Base-by-base conservation (phyloP, 2,113 vertebrate genomes). In the Leucoraja erinaceus region DNA sequence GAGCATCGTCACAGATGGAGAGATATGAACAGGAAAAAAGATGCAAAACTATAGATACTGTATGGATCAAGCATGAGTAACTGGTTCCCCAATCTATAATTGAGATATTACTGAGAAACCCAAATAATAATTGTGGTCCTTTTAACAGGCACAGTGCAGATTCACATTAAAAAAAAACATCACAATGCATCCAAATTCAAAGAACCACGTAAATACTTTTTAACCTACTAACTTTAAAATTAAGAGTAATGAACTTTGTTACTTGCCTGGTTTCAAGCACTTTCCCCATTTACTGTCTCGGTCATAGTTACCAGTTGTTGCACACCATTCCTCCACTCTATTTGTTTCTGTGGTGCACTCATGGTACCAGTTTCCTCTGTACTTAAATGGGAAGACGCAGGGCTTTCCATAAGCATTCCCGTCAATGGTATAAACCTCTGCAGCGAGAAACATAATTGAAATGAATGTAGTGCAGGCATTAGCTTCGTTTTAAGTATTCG, bases 381-480 rank as follows among this genome's bases (percentile, higher is more conserved):
- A 94, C 31, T 97, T 96, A 94, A 99, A 99, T 25, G 99, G 99
- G 93, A 99, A 99, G 14, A 96, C 97, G 93, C 99, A 99, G 68
- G 97, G 97, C 56, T 93, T 95, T 14, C 99, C 99, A 0, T 96
- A 96, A 28, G 98, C 96, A 94, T 98, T 99, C 10, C 98, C 98
- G 68, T 95, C 94, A 11, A 63, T 96, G 93, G 98, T 99, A 95
- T 98, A 97, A 77, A 98, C 94, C 10, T 97, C 99, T 99, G 95
- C 59, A 94, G 11, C 93, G 3, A 74, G 79, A 94, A 92, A 91
- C 10, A 91, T 11, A 47, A 84, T 10, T 72, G 22, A 72, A 74
- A 91, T 72, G 28, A 88, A 88, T 88, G 31, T 61, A 63, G 14
- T 63, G 59, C 59, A 88, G 9, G 11, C 83, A 88, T 88, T 31